Evolutionary conservation across 2,888 invertebrate species (phyloP).

Genomic region (Sturmia bella): DNA sequence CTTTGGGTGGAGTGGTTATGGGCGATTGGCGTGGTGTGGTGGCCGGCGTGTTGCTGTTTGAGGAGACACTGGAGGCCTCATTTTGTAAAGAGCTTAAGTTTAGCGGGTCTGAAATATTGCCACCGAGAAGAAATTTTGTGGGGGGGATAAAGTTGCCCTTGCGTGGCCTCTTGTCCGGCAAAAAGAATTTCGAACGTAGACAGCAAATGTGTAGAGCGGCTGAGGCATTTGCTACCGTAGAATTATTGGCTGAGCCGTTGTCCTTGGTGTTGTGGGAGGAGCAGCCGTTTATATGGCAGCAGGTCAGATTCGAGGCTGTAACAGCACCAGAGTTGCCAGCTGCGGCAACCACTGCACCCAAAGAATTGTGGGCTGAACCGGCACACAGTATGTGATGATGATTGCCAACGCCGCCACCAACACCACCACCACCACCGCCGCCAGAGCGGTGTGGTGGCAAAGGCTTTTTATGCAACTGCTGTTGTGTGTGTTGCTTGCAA

Average conservation of each 20-base stretch:
- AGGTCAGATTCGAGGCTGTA: conserved; percentile 73
- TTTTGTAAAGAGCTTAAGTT: conserved; percentile 95
- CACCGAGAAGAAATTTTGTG: conserved; percentile 94
- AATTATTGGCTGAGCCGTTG: conserved; percentile 55
- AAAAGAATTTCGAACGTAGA: conserved; percentile 86
- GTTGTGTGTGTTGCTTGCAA: conserved; percentile 73
- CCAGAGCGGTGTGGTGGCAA: conserved; percentile 57
- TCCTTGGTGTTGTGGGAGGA: conserved; percentile 70
- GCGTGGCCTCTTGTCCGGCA: conserved; percentile 88
- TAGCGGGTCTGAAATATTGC: conserved; percentile 96
- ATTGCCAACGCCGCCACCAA: conserved; percentile 60
- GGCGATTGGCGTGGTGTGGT: conserved; percentile 91
- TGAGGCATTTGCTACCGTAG: conserved; percentile 23
- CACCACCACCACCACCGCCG: conserved; percentile 11
- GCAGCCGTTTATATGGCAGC: conserved; percentile 75
- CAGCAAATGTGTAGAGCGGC: conserved; percentile 78
- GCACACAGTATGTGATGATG: conserved; percentile 78
- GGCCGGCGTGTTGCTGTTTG: conserved; percentile 88
- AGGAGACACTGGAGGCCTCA: conserved; percentile 86
- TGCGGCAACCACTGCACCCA: conserved; percentile 70
- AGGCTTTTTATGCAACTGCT: conserved; percentile 62
- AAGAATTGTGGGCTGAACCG: conserved; percentile 72
- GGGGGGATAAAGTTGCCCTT: conserved; percentile 92
- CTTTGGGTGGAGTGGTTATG: conserved; percentile 84
- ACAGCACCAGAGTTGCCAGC: conserved; percentile 71